Percentiles rank a stretch among this genome's conserved stretches.
Conservation (phyloP, 2,888 invertebrate species). For the Tetrapedia diversipes region DNA sequence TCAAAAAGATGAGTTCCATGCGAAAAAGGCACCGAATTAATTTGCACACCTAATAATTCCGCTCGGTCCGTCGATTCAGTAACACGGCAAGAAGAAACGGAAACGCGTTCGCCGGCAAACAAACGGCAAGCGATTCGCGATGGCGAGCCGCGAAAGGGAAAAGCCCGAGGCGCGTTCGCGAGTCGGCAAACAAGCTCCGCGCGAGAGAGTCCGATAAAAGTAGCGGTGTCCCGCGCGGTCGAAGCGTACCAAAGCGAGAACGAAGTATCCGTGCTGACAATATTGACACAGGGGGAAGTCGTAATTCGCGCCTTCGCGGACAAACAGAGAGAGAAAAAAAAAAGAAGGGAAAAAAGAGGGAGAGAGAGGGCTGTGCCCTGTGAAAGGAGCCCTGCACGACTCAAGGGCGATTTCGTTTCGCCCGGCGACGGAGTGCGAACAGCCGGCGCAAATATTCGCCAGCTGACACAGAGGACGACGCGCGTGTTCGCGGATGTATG, state of each 20-base stretch:
- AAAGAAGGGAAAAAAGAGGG: no score
- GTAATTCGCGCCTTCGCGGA: conserved; percentile 76
- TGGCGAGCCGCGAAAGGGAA: conserved; percentile 28
- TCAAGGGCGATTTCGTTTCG: conserved; percentile 65
- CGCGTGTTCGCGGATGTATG: no score
- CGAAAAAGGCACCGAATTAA: no score
- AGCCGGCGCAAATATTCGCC: conserved; percentile 64
- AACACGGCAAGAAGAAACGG: no score
- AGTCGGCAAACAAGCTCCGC: conserved; percentile 61
- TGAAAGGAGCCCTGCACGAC: conserved; percentile 41
- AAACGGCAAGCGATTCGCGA: no score
- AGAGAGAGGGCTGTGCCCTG: conserved; percentile 62
- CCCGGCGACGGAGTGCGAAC: conserved; percentile 61
- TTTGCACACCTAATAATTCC: no score
- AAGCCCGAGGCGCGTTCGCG: conserved; percentile 21
- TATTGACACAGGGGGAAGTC: conserved; percentile 77
- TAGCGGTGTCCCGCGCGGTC: conserved; percentile 45
- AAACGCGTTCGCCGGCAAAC: no score
- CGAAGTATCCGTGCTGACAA: conserved; percentile 67
- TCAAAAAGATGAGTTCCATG: no score
- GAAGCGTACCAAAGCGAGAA: conserved; percentile 50
- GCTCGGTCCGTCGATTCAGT: no score
- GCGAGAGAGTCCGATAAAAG: conserved; percentile 59
- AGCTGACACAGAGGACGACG: conserved; percentile 11
- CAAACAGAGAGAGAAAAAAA: no score